Conservation (phyloP, 1,140 invertebrate genomes). For the Phymastichus coffea region DNA sequence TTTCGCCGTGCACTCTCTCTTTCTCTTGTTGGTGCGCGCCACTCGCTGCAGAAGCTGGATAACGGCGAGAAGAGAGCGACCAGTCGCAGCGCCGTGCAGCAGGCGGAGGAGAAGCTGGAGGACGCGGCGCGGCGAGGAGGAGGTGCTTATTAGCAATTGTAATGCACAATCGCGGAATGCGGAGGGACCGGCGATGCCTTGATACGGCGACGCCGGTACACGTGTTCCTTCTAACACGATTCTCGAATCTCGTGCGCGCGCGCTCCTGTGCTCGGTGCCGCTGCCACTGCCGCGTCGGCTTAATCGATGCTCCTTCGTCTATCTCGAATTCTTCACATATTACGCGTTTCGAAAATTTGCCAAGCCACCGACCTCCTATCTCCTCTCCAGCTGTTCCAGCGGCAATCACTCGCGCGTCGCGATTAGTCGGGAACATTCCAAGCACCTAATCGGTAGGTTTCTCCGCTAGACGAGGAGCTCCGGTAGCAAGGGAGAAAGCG, state of each 20-base stretch:
- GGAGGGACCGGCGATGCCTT: constrained; percentile 39
- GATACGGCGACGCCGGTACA: constrained; percentile 42
- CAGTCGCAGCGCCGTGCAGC: neutral
- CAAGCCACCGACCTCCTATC: neutral
- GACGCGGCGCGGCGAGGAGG: constrained; percentile 12
- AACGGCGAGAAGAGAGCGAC: neutral
- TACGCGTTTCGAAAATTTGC: constrained; percentile 7
- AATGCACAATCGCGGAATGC: constrained; percentile 47
- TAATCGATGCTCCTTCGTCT: constrained; percentile 26
- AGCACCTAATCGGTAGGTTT: too few species aligned
- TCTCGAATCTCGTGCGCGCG: constrained; percentile 16
- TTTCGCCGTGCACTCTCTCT: constrained; percentile 12
- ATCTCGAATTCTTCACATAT: constrained; percentile 13
- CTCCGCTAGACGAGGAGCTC: too few species aligned
- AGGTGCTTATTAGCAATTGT: constrained; percentile 49
- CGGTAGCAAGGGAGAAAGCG: too few species aligned
- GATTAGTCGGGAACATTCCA: too few species aligned
- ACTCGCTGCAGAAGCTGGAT: neutral
- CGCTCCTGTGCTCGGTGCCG: neutral
- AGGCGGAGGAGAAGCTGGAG: neutral
- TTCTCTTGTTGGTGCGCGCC: too few species aligned
- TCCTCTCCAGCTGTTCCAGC: too few species aligned
- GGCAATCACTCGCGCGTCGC: too few species aligned
- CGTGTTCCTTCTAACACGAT: constrained; percentile 39
- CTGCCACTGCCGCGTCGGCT: constrained; percentile 14